A percentile compares a stretch with the other conserved stretches of the same genome.
phyloP scores from a whole-genome alignment of 2,113 vertebrate genomes.

The Columba janthina region DNA sequence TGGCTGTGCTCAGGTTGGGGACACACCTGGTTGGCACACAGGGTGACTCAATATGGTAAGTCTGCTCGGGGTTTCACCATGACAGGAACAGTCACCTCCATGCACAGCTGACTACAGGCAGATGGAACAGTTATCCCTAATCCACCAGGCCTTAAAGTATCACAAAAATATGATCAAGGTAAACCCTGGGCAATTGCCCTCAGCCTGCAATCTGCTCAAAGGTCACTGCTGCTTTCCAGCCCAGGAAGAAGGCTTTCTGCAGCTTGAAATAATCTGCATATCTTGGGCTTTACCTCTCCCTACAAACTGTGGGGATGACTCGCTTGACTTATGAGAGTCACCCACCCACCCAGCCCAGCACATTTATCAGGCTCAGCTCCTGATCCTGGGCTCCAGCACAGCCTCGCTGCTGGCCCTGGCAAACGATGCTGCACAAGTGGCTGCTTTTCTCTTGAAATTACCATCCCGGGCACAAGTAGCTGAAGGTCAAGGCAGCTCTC shows the following conservation, averaged over 20 bases:
- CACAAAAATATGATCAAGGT: fast-evolving
- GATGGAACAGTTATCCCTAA: neutral
- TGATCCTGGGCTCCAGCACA: neutral
- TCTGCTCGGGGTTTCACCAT: neutral
- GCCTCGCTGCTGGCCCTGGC: neutral
- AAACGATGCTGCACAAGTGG: neutral
- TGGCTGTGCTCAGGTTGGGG: neutral
- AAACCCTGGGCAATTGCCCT: neutral
- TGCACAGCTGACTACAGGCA: neutral
- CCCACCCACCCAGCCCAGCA: neutral
- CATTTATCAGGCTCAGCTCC: neutral
- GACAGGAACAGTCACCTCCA: neutral
- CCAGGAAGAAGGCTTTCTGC: neutral
- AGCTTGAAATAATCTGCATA: neutral
- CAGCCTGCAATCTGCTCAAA: neutral
- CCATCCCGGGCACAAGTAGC: fast-evolving
- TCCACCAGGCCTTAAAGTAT: neutral
- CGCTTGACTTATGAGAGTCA: neutral
- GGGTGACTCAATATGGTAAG: neutral
- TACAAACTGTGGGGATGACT: neutral
- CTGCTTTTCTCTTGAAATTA: neutral
- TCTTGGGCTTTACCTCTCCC: neutral
- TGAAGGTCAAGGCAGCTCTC: neutral
- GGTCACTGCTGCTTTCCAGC: neutral
- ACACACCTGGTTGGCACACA: neutral